Conservation (phyloP, 1,140 invertebrate species). For the Hesperophylax magnus region DNA sequence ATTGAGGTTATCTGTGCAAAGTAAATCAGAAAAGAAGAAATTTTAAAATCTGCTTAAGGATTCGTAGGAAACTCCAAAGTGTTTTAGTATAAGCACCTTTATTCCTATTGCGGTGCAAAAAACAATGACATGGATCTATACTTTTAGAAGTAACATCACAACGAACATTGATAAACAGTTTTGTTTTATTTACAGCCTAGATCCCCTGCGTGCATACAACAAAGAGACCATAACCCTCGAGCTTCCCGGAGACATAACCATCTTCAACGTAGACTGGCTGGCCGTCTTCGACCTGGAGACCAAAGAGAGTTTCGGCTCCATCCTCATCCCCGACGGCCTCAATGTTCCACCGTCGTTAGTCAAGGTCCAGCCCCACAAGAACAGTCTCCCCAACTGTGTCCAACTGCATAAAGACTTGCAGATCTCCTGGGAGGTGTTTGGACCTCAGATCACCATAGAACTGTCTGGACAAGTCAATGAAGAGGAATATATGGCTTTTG, state of each 20-base stretch:
- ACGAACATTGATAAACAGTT: no score
- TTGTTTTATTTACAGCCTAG: constrained; percentile 72
- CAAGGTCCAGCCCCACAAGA: constrained; percentile 69
- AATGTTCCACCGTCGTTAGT: constrained; percentile 89
- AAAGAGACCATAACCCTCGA: constrained; percentile 83
- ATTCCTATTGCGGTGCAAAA: no score
- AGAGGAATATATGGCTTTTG: constrained; percentile 90
- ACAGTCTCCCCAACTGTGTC: constrained; percentile 83
- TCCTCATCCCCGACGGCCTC: constrained; percentile 84
- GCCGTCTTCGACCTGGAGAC: constrained; percentile 83
- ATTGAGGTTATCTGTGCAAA: no score
- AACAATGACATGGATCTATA: no score
- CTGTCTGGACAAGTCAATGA: constrained; percentile 84
- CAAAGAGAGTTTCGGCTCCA: constrained; percentile 82
- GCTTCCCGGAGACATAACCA: constrained; percentile 86
- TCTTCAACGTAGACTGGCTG: constrained; percentile 89
- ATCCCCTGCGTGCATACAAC: constrained; percentile 79
- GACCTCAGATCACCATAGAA: constrained; percentile 89
- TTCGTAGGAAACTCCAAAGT: no score
- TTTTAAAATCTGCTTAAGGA: no score
- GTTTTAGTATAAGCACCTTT: no score
- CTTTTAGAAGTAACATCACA: no score
- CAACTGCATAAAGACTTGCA: constrained; percentile 88
- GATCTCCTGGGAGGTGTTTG: constrained; percentile 91
- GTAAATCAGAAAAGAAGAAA: no score